Conservation (phyloP, 2,113 vertebrate species). For the Anolis carolinensis region DNA sequence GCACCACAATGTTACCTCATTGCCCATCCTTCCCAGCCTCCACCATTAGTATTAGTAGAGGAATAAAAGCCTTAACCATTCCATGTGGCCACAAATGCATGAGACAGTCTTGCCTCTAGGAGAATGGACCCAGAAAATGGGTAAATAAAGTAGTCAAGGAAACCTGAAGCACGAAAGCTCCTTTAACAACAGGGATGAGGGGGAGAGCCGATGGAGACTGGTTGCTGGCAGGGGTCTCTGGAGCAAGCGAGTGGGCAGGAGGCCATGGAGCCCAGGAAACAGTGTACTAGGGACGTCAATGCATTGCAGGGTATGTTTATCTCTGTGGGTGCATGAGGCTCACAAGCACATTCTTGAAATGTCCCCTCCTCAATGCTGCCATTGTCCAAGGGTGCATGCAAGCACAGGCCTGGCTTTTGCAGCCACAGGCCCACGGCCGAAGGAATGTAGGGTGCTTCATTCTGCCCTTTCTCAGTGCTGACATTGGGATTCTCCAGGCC, state of each 20-base stretch:
- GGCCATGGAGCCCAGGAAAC: background rate
- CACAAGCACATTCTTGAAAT: slow-evolving; percentile 33
- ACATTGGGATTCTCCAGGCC: slow-evolving; percentile 12
- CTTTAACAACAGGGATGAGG: background rate
- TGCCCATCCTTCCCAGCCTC: background rate
- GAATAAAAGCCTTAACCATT: background rate
- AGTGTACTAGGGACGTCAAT: background rate
- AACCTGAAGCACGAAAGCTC: background rate
- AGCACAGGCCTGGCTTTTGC: slow-evolving; percentile 1
- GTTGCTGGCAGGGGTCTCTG: background rate
- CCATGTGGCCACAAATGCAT: background rate
- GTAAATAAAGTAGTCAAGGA: background rate
- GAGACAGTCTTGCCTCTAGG: background rate
- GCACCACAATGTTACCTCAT: background rate
- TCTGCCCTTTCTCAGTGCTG: slow-evolving; percentile 33
- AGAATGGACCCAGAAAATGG: background rate
- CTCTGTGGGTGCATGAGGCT: slow-evolving; percentile 26
- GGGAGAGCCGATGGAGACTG: background rate
- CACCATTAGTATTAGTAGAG: background rate
- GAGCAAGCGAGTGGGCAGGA: background rate
- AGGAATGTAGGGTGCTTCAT: slow-evolving; percentile 13
- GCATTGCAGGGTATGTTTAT: background rate
- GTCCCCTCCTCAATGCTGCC: slow-evolving; percentile 23
- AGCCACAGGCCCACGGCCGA: slow-evolving; percentile 5
- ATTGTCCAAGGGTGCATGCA: slow-evolving; percentile 24